phyloP scores from a whole-genome alignment of 2,797 vertebrate genomes.

The Pelochelys cantorii region DNA sequence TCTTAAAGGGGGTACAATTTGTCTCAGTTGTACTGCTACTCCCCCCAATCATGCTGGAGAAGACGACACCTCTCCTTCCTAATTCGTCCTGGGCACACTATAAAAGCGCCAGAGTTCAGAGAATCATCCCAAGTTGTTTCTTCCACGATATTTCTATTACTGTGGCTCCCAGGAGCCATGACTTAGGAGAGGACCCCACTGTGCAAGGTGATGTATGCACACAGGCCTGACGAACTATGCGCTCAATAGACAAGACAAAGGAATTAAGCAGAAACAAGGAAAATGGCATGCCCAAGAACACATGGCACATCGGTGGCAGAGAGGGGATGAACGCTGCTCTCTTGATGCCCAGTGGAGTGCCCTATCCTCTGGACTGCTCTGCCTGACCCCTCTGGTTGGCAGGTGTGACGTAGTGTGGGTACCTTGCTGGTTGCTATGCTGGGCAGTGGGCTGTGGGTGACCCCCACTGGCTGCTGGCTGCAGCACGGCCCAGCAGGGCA shows the following conservation, averaged over 20 bases:
- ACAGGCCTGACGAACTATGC: slow-evolving; percentile 38
- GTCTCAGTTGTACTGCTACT: background rate
- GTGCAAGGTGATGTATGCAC: slow-evolving; percentile 45
- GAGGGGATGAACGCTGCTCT: background rate
- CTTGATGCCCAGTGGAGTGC: background rate
- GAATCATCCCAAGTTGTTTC: slow-evolving; percentile 32
- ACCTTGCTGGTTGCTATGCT: no score
- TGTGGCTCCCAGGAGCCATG: slow-evolving; percentile 45
- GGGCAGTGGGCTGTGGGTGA: no score
- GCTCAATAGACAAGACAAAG: slow-evolving; percentile 64
- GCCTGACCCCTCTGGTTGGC: background rate
- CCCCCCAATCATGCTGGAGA: slow-evolving; percentile 51
- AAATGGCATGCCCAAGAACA: slow-evolving; percentile 13
- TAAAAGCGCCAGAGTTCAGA: slow-evolving; percentile 23
- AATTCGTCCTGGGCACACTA: background rate
- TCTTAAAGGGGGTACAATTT: slow-evolving; percentile 38
- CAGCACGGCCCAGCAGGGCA: no score
- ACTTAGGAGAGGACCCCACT: background rate
- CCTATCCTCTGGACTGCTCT: accelerated
- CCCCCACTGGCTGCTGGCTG: no score
- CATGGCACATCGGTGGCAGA: background rate
- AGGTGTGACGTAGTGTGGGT: no score
- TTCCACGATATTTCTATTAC: slow-evolving; percentile 41
- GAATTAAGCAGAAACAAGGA: slow-evolving; percentile 10
- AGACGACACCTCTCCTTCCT: background rate